These are phyloP conservation scores for Drosophila setifemur DNA, from an alignment of 1,140 invertebrate species.

Conservation along the genomic window DNA sequence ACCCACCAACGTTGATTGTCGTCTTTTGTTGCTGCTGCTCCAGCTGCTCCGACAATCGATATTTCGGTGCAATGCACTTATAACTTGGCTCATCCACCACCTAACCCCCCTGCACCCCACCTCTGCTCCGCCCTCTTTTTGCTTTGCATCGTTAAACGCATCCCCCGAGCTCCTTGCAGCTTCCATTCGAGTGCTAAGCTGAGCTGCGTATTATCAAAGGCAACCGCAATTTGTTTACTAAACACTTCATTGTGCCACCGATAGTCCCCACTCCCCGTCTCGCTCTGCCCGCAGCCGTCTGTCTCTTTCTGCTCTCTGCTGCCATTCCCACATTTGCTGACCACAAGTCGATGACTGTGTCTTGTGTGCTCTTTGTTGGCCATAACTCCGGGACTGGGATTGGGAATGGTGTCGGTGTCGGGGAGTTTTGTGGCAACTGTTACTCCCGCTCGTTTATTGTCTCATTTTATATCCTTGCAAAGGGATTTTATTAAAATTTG, in stretches of 20 bases:
- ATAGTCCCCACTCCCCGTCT: conserved; percentile 25
- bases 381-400: conserved; percentile 20
- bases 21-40: conserved; percentile 58
- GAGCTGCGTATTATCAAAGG: conserved; percentile 73
- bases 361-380: conserved; percentile 10
- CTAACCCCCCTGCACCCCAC: neutral
- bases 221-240: conserved; percentile 79
- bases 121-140: neutral
- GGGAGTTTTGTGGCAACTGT: conserved; percentile 48
- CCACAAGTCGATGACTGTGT: conserved; percentile 59
- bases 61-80: conserved; percentile 78
- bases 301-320: neutral
- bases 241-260: conserved; percentile 79
- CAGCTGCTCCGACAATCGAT: conserved; percentile 68
- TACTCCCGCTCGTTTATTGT: neutral
- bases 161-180: conserved; percentile 13
- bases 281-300: neutral
- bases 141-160: conserved; percentile 17
- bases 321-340: conserved; percentile 34
- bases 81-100: conserved; percentile 46
- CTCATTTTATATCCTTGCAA: no score
- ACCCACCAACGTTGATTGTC: conserved; percentile 54
- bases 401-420: conserved; percentile 2
- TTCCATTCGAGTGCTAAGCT: conserved; percentile 37
- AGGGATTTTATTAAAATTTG: no score